A percentile compares a stretch with the other conserved stretches of the same genome.
These are phyloP conservation scores for Oncopodura yosiiana DNA, from an alignment of 1,140 invertebrate species.

Conservation along the genomic window DNA sequence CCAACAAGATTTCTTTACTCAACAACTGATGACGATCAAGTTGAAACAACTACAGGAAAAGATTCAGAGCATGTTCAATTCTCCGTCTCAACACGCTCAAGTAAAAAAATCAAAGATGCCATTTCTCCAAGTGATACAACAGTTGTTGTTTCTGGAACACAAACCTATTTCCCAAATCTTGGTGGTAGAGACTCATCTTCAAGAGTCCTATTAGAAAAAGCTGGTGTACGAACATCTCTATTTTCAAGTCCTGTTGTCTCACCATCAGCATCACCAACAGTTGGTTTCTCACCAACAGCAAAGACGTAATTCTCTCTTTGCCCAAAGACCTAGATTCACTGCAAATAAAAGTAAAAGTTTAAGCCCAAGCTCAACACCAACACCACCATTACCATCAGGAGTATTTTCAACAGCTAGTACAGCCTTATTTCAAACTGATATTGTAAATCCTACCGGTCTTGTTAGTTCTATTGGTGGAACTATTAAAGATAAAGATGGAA, in stretches of 20 bases:
- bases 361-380: neutral
- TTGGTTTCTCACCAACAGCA: constrained; percentile 14
- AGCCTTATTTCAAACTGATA: constrained; percentile 39
- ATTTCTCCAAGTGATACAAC: constrained; percentile 27
- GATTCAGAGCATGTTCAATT: constrained; percentile 12
- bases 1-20: constrained; percentile 25
- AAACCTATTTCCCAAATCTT: constrained; percentile 17
- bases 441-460: constrained; percentile 43
- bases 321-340: constrained; percentile 14
- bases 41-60: constrained; percentile 6
- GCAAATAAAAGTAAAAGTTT: constrained; percentile 5
- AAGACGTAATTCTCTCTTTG: constrained; percentile 20
- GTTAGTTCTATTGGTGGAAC: constrained; percentile 45
- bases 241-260: constrained; percentile 10
- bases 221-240: constrained; percentile 2
- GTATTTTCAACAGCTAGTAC: constrained; percentile 37
- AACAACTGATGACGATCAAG: constrained; percentile 16
- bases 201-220: constrained; percentile 5
- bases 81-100: neutral
- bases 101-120: neutral
- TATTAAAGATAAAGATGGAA: constrained; percentile 39
- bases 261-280: constrained; percentile 3
- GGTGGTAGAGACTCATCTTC: neutral
- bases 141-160: constrained; percentile 17
- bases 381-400: constrained; percentile 3